Evolutionary conservation across 1,140 invertebrate species (phyloP).

Genomic region (Aradophagus sp.): DNA sequence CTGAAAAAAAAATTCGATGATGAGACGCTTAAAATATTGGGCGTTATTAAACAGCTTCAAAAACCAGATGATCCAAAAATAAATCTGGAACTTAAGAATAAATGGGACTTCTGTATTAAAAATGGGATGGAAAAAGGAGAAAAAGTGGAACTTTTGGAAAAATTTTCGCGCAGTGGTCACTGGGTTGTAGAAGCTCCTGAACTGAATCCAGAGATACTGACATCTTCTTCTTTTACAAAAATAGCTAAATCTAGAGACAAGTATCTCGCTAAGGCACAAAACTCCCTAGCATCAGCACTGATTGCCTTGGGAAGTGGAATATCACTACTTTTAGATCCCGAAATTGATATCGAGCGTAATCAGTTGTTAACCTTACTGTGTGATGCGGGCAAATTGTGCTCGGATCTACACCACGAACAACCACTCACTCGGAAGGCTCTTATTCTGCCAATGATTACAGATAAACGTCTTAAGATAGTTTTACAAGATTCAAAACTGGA

Average conservation of each 20-base stretch:
- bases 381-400: constrained; percentile 9
- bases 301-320: constrained; percentile 12
- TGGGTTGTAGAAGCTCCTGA: constrained; percentile 2
- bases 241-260: constrained; percentile 5
- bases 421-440: constrained; percentile 13
- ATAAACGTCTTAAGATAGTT: constrained; percentile 8
- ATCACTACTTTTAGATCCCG: background rate
- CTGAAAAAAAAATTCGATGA: too few species aligned
- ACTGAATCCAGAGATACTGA: constrained; percentile 10
- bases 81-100: background rate
- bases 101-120: constrained; percentile 1
- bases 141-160: constrained; percentile 1
- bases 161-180: background rate
- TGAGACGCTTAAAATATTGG: constrained; percentile 11
- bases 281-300: constrained; percentile 1
- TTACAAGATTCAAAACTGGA: constrained; percentile 6
- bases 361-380: constrained; percentile 1
- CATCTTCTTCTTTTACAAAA: background rate
- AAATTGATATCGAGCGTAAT: background rate
- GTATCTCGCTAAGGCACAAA: constrained; percentile 6
- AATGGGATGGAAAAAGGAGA: constrained; percentile 1
- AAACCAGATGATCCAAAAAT: constrained; percentile 7
- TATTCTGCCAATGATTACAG: constrained; percentile 9
- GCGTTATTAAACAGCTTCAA: background rate
- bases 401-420: constrained; percentile 8